phyloP scores from a whole-genome alignment of 2,888 invertebrate genomes.

The Limenitis camilla region DNA sequence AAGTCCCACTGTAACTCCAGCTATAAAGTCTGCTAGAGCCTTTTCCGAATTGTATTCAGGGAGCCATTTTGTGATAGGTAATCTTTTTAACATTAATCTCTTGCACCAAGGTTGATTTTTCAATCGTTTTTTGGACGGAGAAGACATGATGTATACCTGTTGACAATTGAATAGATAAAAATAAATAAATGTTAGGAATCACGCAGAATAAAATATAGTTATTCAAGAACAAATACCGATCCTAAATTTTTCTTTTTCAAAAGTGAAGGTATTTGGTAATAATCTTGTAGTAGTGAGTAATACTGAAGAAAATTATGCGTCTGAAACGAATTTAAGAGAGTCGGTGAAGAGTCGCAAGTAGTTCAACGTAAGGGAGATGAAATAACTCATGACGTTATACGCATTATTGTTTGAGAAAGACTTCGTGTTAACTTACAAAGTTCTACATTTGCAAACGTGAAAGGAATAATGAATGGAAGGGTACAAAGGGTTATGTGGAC shows the following conservation, averaged over 20 bases:
- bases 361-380: conserved; percentile 34
- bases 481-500: conserved; percentile 27
- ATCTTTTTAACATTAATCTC: conserved; percentile 60
- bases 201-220: too few relatives aligned
- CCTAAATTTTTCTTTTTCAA: neutral
- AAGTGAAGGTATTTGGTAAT: too few relatives aligned
- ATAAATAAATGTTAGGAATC: too few relatives aligned
- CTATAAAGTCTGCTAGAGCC: conserved; percentile 88
- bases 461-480: conserved; percentile 30
- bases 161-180: too few relatives aligned
- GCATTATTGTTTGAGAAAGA: conserved; percentile 45
- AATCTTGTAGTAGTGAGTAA: too few relatives aligned
- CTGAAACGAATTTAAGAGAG: too few relatives aligned
- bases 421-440: conserved; percentile 32
- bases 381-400: conserved; percentile 48
- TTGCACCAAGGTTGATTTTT: conserved; percentile 56
- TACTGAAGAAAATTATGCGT: too few relatives aligned
- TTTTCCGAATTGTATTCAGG: conserved; percentile 84
- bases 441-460: conserved; percentile 33
- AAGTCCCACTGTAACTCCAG: conserved; percentile 93
- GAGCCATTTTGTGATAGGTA: conserved; percentile 83
- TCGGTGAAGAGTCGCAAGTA: conserved; percentile 39
- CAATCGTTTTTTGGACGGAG: conserved; percentile 59
- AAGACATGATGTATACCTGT: conserved; percentile 46
- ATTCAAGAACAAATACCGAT: neutral